A percentile compares a stretch with the other conserved stretches of the same genome.
phyloP scores from a whole-genome alignment of 2,113 vertebrate genomes.

The Dissostichus mawsoni region DNA sequence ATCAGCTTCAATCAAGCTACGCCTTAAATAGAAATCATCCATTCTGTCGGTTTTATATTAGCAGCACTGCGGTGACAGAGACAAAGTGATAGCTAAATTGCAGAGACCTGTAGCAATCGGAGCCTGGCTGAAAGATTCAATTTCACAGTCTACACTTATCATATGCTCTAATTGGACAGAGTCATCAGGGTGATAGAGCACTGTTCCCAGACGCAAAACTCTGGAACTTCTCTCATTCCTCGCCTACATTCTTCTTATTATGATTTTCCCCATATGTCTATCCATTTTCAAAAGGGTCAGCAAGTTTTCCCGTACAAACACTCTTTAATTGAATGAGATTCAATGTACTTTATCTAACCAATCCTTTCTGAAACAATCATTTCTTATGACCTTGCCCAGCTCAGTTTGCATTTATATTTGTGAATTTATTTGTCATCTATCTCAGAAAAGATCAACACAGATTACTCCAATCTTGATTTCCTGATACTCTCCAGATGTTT shows the following conservation, averaged over 20 bases:
- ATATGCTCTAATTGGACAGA: conserved; percentile 77
- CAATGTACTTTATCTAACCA: conserved; percentile 27
- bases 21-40: conserved; percentile 76
- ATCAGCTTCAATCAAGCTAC: conserved; percentile 74
- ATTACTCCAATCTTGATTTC: conserved; percentile 4
- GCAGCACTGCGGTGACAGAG: conserved; percentile 69
- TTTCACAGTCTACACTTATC: conserved; percentile 71
- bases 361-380: conserved; percentile 26
- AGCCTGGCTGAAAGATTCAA: conserved; percentile 72
- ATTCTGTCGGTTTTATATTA: conserved; percentile 69
- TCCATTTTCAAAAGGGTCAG: conserved; percentile 51
- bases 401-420: conserved; percentile 39
- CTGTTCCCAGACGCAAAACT: conserved; percentile 28
- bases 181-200: conserved; percentile 53
- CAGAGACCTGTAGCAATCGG: conserved; percentile 67
- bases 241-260: conserved; percentile 24
- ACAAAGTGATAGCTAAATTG: conserved; percentile 71
- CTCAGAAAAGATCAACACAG: conserved; percentile 14
- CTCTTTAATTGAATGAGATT: conserved; percentile 53
- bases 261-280: not conserved
- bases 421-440: conserved; percentile 21
- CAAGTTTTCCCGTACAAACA: conserved; percentile 37
- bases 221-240: conserved; percentile 30
- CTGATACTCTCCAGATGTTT: not conserved
- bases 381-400: conserved; percentile 36